A percentile compares a stretch with the other conserved stretches of the same genome.
These are phyloP conservation scores for Aegotheles bennettii DNA, from an alignment of 2,113 vertebrate genomes.

Conservation along the genomic window DNA sequence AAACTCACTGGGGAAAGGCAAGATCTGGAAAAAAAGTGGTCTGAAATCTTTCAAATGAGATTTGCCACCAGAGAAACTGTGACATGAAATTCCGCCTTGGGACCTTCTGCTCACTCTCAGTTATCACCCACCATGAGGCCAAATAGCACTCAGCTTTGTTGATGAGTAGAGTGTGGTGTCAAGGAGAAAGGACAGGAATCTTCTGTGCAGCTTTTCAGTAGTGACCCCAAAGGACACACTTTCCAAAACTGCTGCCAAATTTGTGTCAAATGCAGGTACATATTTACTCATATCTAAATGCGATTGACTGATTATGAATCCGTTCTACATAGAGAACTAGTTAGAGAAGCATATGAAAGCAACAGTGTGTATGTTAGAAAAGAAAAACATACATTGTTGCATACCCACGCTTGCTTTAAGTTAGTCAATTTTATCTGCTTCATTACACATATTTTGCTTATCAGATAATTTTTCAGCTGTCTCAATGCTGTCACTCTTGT, in stretches of 20 bases:
- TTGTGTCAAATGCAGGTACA: neutral
- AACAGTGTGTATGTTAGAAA: neutral
- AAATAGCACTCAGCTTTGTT: accelerated
- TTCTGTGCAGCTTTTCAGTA: neutral
- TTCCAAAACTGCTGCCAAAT: neutral
- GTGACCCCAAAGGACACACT: neutral
- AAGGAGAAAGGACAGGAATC: neutral
- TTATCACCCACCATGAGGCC: neutral
- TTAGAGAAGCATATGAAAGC: neutral
- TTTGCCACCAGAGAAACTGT: neutral
- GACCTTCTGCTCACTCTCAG: neutral
- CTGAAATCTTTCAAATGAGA: neutral
- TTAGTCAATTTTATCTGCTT: constrained; percentile 16
- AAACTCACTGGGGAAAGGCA: neutral
- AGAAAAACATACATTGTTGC: neutral
- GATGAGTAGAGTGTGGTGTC: neutral
- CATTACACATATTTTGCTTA: constrained; percentile 23
- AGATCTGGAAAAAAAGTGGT: neutral
- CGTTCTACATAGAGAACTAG: neutral
- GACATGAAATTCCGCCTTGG: neutral
- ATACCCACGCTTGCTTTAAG: neutral
- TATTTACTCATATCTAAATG: neutral
- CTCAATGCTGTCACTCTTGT: constrained; percentile 34
- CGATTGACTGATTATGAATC: neutral
- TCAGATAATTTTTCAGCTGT: constrained; percentile 11